Base-by-base conservation (phyloP, 1,140 invertebrate species). In the Lepidurus packardi region DNA sequence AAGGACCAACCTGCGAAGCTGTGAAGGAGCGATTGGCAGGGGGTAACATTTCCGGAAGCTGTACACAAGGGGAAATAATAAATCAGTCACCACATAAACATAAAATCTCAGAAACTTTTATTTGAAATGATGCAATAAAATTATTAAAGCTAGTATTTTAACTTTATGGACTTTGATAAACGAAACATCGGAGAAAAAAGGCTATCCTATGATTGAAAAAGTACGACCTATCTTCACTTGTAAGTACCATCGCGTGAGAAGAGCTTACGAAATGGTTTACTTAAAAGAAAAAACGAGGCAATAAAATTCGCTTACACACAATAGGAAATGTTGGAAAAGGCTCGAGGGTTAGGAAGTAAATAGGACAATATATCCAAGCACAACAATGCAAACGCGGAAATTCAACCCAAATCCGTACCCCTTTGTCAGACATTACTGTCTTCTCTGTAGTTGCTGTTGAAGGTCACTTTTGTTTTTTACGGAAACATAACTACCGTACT, bases 1-100 rank as follows among this genome's bases (percentile, higher is more conserved):
- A 82, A 5, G 88, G 84, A 34, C 84, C 85, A 82, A 86, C 86
- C 75, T 84, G 82, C 44, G 81, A 84, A 8, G 87, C 87, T 73
- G 83, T 84, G 6, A 87, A 82, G 1, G 85, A 85, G 13, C 83
- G 82, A 80, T 87, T 88, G 86, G 86, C 89, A 43, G 85, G 87
- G 42, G 73, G 79, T 80, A 87, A 87, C 11, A 83, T 82, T 81
- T 85, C 84, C 6, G 87, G 87, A 13, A 84, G 82, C 89, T 87
- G 43, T 8, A 65, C 81, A 45, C 77, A 76, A 79, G 7, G 79
- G 77, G 73, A 80, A 41, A 73, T 3, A 78, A 65, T 9, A 21
- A 9, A 65, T 65, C 13, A 65, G 53, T 65, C 16, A 65, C 21
- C 53, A 65, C 13, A 13, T 16, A 65, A 7, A n/a, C 53, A 65